phyloP scores from a whole-genome alignment of 1,140 invertebrate species.

The Bombus consobrinus region DNA sequence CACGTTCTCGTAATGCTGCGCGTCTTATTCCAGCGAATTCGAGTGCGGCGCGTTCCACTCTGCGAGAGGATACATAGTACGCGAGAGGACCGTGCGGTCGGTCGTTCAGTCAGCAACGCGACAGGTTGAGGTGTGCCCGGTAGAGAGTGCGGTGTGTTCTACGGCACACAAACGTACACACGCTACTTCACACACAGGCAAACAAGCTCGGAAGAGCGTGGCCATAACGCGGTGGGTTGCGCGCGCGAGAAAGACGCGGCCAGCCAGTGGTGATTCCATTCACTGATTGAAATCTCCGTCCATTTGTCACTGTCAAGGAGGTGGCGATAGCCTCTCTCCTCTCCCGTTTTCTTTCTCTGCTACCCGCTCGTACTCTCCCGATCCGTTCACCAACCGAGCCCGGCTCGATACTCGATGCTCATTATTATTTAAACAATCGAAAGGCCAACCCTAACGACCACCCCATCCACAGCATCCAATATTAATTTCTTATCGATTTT shows the following conservation, averaged over 20 bases:
- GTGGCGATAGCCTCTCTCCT: slow-evolving; percentile 83
- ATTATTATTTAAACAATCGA: slow-evolving; percentile 79
- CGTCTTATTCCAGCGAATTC: slow-evolving; percentile 36
- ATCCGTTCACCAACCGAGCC: not conserved
- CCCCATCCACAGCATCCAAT: slow-evolving; percentile 78
- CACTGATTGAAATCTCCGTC: slow-evolving; percentile 85
- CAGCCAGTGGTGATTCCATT: slow-evolving; percentile 82
- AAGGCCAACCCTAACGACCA: slow-evolving; percentile 74
- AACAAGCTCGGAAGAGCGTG: not conserved
- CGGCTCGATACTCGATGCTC: slow-evolving; percentile 66
- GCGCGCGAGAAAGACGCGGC: slow-evolving; percentile 66
- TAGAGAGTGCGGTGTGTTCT: slow-evolving; percentile 54
- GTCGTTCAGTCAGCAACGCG: slow-evolving; percentile 70
- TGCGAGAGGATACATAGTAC: slow-evolving; percentile 49
- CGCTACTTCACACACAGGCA: not conserved
- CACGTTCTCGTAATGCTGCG: no score
- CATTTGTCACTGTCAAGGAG: slow-evolving; percentile 86
- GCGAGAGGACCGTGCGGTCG: slow-evolving; percentile 57
- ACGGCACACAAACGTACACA: not conserved
- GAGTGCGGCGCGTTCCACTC: slow-evolving; percentile 22
- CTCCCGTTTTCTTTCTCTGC: slow-evolving; percentile 42
- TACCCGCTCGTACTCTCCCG: not conserved
- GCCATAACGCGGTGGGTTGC: slow-evolving; percentile 45
- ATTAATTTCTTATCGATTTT: slow-evolving; percentile 82
- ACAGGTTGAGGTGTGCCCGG: slow-evolving; percentile 78